Evolutionary conservation across 2,888 invertebrate genomes (phyloP).

Genomic region (Crematogaster levior): DNA sequence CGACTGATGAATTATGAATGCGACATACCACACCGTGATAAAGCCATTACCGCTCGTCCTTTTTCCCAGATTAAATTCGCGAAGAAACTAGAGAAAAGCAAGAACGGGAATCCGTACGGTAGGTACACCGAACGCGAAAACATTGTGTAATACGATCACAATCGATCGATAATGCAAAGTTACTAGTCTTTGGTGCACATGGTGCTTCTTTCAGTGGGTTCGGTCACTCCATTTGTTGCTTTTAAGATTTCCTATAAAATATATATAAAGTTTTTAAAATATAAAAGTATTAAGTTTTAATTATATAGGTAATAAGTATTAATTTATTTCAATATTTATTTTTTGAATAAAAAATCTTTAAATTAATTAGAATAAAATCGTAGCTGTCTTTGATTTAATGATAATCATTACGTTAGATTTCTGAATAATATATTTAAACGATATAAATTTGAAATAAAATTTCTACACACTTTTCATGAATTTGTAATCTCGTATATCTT

Average conservation of each 20-base stretch:
- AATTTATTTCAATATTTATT: neutral
- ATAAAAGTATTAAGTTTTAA: too few species aligned
- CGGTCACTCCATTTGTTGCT: neutral
- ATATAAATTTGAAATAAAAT: slow-evolving; percentile 1
- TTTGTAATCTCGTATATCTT: neutral
- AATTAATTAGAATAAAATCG: neutral
- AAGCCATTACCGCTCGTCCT: slow-evolving; percentile 57
- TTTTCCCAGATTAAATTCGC: slow-evolving; percentile 52
- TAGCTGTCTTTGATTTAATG: neutral
- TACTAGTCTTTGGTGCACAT: neutral
- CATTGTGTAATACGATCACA: slow-evolving; percentile 8
- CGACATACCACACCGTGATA: slow-evolving; percentile 31
- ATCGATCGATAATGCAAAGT: neutral
- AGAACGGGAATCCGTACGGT: slow-evolving; percentile 52
- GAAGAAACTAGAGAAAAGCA: slow-evolving; percentile 6
- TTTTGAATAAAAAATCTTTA: neutral
- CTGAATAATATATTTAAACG: neutral
- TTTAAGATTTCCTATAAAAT: neutral
- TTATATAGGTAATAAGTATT: too few species aligned
- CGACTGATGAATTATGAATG: slow-evolving; percentile 69
- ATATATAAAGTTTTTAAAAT: neutral
- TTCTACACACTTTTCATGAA: neutral
- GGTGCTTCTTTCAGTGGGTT: neutral
- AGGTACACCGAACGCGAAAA: slow-evolving; percentile 40
- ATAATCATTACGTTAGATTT: neutral